phyloP scores from a whole-genome alignment of 2,797 vertebrate genomes.

The Aythya fuligula region DNA sequence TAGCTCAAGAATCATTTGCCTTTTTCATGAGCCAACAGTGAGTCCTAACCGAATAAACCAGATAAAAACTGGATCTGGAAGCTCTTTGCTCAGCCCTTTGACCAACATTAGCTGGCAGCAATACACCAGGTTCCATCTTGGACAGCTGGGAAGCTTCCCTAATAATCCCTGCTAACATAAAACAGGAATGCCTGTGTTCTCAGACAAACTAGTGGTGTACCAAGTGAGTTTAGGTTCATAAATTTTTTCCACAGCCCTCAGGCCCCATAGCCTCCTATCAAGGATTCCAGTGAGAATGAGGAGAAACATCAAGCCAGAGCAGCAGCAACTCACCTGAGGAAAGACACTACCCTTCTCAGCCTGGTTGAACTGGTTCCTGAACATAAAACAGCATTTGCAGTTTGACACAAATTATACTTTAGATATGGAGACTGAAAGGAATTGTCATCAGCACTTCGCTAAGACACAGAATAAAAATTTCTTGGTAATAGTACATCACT shows the following conservation, averaged over 20 bases:
- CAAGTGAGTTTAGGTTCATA: background rate
- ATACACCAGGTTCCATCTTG: background rate
- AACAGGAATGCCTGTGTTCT: background rate
- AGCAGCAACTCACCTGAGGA: background rate
- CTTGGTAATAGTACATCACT: background rate
- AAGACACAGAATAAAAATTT: background rate
- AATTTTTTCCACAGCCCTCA: background rate
- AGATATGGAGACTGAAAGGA: background rate
- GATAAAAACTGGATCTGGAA: background rate
- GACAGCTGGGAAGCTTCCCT: background rate
- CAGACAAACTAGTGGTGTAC: too few relatives aligned
- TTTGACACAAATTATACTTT: background rate
- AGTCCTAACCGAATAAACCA: background rate
- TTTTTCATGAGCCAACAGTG: background rate
- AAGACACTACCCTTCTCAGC: background rate
- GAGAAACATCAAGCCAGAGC: background rate
- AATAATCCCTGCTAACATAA: rapidly evolving
- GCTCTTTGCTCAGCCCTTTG: background rate
- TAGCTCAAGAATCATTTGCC: background rate
- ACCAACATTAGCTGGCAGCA: background rate
- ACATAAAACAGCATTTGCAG: background rate
- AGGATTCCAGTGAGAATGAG: too few relatives aligned
- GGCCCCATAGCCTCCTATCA: background rate
- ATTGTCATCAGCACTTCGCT: background rate
- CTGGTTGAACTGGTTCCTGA: background rate